These are phyloP conservation scores for Seira ritae DNA, from an alignment of 2,888 invertebrate species.

Conservation along the genomic window DNA sequence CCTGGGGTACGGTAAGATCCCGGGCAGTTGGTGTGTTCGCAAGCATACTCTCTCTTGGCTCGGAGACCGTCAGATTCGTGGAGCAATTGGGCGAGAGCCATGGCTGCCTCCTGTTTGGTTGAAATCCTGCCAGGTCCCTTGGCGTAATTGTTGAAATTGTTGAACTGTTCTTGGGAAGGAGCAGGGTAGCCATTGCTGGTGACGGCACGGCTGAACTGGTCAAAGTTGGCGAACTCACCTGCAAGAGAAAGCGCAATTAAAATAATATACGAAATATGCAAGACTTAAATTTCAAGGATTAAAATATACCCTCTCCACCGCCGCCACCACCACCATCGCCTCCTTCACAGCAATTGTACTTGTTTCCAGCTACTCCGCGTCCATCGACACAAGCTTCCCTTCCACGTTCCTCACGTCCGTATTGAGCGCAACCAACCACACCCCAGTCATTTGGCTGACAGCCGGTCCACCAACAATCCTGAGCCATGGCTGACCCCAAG, in stretches of 20 bases:
- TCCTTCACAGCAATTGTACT: constrained; percentile 31
- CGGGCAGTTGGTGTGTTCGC: constrained; percentile 58
- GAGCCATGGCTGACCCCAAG: neutral
- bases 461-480: constrained; percentile 50
- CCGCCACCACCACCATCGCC: constrained; percentile 29
- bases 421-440: constrained; percentile 32
- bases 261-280: neutral
- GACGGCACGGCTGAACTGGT: constrained; percentile 62
- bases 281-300: neutral
- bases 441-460: constrained; percentile 52
- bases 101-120: constrained; percentile 67
- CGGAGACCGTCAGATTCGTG: constrained; percentile 64
- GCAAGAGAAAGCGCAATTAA: neutral
- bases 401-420: constrained; percentile 27
- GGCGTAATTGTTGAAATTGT: constrained; percentile 39
- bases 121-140: constrained; percentile 38
- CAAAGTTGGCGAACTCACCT: constrained; percentile 27
- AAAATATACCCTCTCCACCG: constrained; percentile 34
- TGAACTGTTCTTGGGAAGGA: constrained; percentile 57
- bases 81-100: constrained; percentile 67
- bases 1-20: constrained; percentile 56
- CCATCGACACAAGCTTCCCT: constrained; percentile 27
- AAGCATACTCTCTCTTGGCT: constrained; percentile 48
- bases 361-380: constrained; percentile 32
- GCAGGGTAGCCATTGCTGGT: constrained; percentile 68